Evolutionary conservation across 2,888 invertebrate species (phyloP), one percentile per base, ranked within the genome.

Genomic region (Fragum whitleyi): DNA sequence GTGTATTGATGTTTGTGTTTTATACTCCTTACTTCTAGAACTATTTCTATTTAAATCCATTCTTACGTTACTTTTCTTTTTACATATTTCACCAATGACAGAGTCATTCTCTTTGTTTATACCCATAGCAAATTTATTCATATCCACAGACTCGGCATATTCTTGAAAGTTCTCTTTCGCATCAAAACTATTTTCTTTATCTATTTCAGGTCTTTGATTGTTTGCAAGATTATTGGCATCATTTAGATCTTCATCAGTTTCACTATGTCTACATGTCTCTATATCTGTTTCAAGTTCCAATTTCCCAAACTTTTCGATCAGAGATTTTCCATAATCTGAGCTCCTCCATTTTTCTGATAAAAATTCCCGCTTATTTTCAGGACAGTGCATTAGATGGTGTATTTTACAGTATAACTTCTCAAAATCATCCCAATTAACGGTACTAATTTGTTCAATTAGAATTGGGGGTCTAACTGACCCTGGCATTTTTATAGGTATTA

Each of bases 331-430:
- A 5, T 5, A 3, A 14, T 42, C 21, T n/a, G 65, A 23, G 36
- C 65, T 65, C 23, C 36, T 65, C 65, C 65, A 65, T 42, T 70
- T 55, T 0, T 32, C 23, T n/a, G 2, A 7, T 14, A 70, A 21
- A 3, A 32, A 19, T 11, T 55, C 32, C 14, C 29, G 29, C 23
- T 23, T 70, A 11, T 36, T 9, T 11, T 9, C 1, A 21, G 70
- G 57, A 1, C 9, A 7, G 2, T 69, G 53, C 7, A 7, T 19
- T 55, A n/a, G 9, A n/a, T 39, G 16, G 21, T 70, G 32, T 32
- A 70, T 70, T 23, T 28, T 55, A 70, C 70, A 70, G 23, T 57
- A 70, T 3, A 70, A 1, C 11, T 29, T 57, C n/a, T 70, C 70
- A 32, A 70, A 16, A 39, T 69, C 29, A 29, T 70, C 36, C 70